Evolutionary conservation across 2,797 vertebrate species (phyloP).

Genomic region (Podarcis siculus): DNA sequence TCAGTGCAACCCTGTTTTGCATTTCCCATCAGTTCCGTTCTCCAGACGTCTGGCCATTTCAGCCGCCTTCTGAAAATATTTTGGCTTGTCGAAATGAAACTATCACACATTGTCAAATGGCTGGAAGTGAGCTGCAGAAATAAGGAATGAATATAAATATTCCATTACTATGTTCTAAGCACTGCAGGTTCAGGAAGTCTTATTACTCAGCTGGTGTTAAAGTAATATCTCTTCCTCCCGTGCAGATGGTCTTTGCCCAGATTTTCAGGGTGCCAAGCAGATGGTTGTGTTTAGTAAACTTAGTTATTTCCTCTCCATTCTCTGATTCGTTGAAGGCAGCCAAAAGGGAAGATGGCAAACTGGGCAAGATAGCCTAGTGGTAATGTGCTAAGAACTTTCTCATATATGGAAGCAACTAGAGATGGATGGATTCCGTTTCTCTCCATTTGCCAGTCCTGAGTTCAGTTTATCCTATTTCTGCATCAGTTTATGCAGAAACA

Average conservation of each 20-base stretch:
- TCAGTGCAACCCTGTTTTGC: not conserved
- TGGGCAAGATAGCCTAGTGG: constrained; percentile 15
- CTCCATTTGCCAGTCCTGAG: too few relatives aligned
- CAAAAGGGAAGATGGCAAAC: not conserved
- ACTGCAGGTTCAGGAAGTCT: constrained; percentile 15
- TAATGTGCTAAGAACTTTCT: not conserved
- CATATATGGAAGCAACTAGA: not conserved
- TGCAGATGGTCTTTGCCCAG: constrained; percentile 46
- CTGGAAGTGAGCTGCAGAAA: constrained; percentile 18
- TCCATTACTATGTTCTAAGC: not conserved
- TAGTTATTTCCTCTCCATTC: not conserved
- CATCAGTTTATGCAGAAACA: too few relatives aligned
- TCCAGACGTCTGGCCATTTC: not conserved
- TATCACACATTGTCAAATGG: not conserved
- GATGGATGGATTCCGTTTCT: too few relatives aligned
- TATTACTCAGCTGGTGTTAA: constrained; percentile 23
- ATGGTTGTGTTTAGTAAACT: constrained; percentile 33
- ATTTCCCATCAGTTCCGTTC: constrained; percentile 1
- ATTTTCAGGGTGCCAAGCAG: constrained; percentile 39
- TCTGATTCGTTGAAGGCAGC: not conserved
- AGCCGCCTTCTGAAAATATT: constrained; percentile 4
- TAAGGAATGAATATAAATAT: not conserved
- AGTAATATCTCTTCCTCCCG: accelerated
- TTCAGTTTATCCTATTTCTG: too few relatives aligned
- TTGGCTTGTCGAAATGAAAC: not conserved